These are phyloP conservation scores for Budorcas taxicolor DNA, from an alignment of 2,113 vertebrate genomes.

Conservation along the genomic window DNA sequence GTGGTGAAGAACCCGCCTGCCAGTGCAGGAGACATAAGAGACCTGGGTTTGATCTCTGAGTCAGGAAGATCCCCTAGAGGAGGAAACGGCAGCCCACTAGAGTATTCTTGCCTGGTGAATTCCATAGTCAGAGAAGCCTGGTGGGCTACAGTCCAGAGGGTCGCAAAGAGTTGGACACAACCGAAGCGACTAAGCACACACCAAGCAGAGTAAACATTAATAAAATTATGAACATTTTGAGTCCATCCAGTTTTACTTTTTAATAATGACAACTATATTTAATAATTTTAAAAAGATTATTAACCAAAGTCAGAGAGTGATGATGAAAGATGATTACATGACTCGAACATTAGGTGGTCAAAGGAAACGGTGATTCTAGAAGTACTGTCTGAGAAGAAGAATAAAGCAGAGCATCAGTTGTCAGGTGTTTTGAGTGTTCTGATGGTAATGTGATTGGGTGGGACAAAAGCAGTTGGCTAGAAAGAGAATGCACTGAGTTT, in stretches of 20 bases:
- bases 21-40: neutral
- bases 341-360: slow-evolving; percentile 22
- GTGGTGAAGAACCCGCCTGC: neutral
- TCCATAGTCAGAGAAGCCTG: neutral
- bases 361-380: slow-evolving; percentile 59
- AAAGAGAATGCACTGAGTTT: neutral
- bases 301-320: slow-evolving; percentile 60
- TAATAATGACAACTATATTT: slow-evolving; percentile 46
- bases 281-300: slow-evolving; percentile 65
- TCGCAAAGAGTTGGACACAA: neutral
- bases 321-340: slow-evolving; percentile 47
- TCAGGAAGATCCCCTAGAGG: neutral
- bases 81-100: neutral
- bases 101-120: neutral
- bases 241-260: slow-evolving; percentile 66
- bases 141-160: neutral
- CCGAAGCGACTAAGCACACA: neutral
- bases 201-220: slow-evolving; percentile 72
- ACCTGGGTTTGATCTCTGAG: neutral
- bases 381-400: neutral
- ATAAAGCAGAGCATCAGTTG: neutral
- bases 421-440: neutral
- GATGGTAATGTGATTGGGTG: neutral
- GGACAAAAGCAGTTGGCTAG: neutral
- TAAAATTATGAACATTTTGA: slow-evolving; percentile 71